These are phyloP conservation scores for Etheostoma spectabile DNA, from an alignment of 2,113 vertebrate genomes.

Conservation along the genomic window DNA sequence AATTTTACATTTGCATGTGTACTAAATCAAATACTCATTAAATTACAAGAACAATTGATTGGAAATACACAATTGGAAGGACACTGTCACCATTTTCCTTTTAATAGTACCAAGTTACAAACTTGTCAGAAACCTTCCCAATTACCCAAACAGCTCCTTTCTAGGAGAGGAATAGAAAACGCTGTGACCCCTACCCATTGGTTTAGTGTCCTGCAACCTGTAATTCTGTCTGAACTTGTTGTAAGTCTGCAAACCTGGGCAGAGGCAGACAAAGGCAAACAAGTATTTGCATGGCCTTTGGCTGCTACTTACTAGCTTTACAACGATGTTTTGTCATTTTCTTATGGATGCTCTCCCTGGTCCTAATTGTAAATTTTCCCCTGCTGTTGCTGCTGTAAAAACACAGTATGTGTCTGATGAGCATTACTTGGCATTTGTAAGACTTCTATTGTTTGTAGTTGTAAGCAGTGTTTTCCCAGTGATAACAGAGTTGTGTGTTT, in stretches of 20 bases:
- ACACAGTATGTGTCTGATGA: neutral
- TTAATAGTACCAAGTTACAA: neutral
- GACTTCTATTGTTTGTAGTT: neutral
- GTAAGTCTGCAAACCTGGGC: neutral
- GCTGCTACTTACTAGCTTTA: neutral
- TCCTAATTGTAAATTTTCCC: neutral
- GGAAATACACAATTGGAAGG: neutral
- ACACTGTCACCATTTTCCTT: neutral
- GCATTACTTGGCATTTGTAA: neutral
- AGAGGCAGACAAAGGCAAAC: neutral
- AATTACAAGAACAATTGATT: neutral
- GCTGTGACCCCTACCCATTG: neutral
- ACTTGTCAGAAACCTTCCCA: neutral
- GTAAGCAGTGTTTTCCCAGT: neutral
- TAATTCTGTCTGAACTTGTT: neutral
- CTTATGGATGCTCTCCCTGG: neutral
- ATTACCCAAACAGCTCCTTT: neutral
- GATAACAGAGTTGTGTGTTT: neutral
- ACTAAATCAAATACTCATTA: too few relatives aligned
- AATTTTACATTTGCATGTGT: neutral
- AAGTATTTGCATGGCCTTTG: too few relatives aligned
- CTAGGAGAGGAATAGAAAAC: neutral
- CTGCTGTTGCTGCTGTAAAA: neutral
- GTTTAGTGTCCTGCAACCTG: neutral
- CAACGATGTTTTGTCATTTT: neutral